Percentiles rank a stretch among this genome's conserved stretches.
phyloP scores from a whole-genome alignment of 2,113 vertebrate species.

The Antigone vipio region DNA sequence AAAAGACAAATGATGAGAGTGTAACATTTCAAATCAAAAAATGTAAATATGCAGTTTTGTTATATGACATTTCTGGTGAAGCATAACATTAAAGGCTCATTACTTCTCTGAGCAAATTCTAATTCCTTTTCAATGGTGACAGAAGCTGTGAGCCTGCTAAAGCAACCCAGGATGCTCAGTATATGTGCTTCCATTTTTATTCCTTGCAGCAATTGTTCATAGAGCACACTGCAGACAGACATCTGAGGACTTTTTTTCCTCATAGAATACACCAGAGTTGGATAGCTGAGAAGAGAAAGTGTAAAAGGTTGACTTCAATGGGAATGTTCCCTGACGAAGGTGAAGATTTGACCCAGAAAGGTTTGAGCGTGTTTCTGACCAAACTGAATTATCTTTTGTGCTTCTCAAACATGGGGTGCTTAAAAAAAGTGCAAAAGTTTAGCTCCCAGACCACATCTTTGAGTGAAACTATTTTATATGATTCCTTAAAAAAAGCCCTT shows the following conservation, averaged over 20 bases:
- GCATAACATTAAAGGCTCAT: neutral
- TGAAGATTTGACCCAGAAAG: slow-evolving; percentile 44
- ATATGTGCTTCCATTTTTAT: neutral
- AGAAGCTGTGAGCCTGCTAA: neutral
- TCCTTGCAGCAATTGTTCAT: neutral
- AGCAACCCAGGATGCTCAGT: neutral
- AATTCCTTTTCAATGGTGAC: neutral
- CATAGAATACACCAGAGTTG: neutral
- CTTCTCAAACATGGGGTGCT: neutral
- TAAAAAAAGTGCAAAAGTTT: neutral
- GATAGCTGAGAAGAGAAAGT: neutral
- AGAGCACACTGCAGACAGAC: neutral
- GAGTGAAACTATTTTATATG: neutral
- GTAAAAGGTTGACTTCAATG: slow-evolving; percentile 33
- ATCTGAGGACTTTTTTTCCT: neutral
- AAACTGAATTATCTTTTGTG: slow-evolving; percentile 6
- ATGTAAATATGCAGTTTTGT: neutral
- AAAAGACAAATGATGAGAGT: neutral
- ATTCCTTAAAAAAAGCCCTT: neutral
- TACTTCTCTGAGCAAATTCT: neutral
- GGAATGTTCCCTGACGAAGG: neutral
- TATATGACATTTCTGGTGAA: neutral
- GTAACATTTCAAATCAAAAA: neutral
- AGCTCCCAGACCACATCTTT: neutral
- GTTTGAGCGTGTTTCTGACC: neutral